phyloP scores from a whole-genome alignment of 2,888 invertebrate genomes.

The Cheiracanthium punctorium region DNA sequence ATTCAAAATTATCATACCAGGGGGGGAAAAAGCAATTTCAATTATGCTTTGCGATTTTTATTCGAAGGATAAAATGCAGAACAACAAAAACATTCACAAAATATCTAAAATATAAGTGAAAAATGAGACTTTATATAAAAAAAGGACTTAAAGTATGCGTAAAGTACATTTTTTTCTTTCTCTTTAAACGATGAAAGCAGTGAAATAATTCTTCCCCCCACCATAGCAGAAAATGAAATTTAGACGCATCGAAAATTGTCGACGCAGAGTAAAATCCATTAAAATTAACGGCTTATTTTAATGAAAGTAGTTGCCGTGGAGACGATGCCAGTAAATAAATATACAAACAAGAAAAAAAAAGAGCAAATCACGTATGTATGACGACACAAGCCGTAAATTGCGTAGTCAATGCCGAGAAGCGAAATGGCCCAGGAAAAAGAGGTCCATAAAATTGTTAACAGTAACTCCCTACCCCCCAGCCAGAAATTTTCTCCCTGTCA shows the following conservation, averaged over 20 bases:
- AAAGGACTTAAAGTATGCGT: constrained; percentile 1
- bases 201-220: constrained; percentile 20
- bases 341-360: constrained; percentile 51
- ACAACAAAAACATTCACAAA: not conserved
- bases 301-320: constrained; percentile 56
- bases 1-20: not conserved
- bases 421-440: constrained; percentile 38
- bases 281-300: constrained; percentile 68
- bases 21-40: constrained; percentile 1
- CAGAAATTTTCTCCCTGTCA: constrained; percentile 36
- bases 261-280: constrained; percentile 55
- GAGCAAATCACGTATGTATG: constrained; percentile 43
- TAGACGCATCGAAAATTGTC: constrained; percentile 3
- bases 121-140: not conserved
- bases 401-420: constrained; percentile 41
- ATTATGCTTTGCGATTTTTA: constrained; percentile 6
- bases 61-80: not conserved
- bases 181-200: not conserved
- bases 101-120: constrained; percentile 8
- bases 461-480: not conserved
- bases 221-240: constrained; percentile 38
- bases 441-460: constrained; percentile 31
- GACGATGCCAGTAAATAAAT: constrained; percentile 55
- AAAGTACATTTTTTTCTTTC: not conserved
- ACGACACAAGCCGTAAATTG: constrained; percentile 59